phyloP scores from a whole-genome alignment of 2,888 invertebrate species.

The Morinoia aosen region DNA sequence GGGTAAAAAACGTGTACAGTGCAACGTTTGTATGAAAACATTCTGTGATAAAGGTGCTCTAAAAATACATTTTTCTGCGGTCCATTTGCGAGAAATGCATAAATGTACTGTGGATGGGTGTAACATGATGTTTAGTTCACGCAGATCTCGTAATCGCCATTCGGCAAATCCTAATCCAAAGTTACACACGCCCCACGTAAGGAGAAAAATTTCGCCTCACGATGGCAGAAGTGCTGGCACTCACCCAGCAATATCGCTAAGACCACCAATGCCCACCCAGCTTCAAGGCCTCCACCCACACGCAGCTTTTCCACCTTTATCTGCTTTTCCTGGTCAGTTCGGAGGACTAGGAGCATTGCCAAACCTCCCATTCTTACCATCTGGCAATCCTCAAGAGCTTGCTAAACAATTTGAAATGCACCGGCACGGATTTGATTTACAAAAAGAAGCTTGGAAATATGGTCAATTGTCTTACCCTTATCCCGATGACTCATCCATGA shows the following conservation, averaged over 20 bases:
- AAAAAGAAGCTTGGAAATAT: conserved; percentile 65
- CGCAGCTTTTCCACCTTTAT: conserved; percentile 65
- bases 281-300: conserved; percentile 63
- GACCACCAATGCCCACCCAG: conserved; percentile 62
- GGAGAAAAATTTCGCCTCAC: conserved; percentile 94
- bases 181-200: conserved; percentile 92
- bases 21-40: conserved; percentile 97
- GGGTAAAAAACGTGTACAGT: conserved; percentile 96
- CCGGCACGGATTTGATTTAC: conserved; percentile 66
- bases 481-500: conserved; percentile 55
- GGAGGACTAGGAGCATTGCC: conserved; percentile 71
- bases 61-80: conserved; percentile 99
- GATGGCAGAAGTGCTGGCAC: conserved; percentile 91
- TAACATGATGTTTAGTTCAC: conserved; percentile 99
- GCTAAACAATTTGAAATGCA: conserved; percentile 67
- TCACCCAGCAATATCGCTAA: conserved; percentile 75
- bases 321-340: conserved; percentile 65
- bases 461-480: conserved; percentile 59
- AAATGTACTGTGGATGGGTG: conserved; percentile 99
- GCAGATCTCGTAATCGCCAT: conserved; percentile 94
- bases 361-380: conserved; percentile 77
- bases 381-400: conserved; percentile 63
- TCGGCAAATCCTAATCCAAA: conserved; percentile 99
- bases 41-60: conserved; percentile 99
- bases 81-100: conserved; percentile 99